These are phyloP conservation scores for Pelusios castaneus DNA, from an alignment of 2,113 vertebrate species.

Conservation along the genomic window DNA sequence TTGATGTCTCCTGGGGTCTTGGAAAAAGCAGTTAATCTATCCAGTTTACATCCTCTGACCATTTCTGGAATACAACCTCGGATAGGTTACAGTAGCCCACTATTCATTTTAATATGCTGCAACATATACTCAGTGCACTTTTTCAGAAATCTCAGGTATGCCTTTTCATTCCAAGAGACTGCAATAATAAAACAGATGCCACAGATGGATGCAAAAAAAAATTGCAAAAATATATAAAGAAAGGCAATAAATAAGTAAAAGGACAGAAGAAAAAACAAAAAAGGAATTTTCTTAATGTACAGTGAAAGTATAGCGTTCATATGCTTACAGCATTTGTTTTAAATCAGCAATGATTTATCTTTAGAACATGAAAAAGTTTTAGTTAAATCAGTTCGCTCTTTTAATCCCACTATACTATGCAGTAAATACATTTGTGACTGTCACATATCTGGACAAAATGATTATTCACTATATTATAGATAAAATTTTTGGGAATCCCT, in stretches of 20 bases:
- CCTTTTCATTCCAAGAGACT: not conserved
- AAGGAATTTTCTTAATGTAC: not conserved
- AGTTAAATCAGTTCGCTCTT: not conserved
- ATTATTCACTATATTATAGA: not conserved
- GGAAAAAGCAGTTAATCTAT: not conserved
- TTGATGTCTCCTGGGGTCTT: not conserved
- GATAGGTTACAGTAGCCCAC: not conserved
- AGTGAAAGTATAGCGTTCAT: not conserved
- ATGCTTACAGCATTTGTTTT: not conserved
- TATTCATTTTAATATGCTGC: not conserved
- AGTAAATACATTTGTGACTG: not conserved
- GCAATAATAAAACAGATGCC: not conserved
- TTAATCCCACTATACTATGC: accelerated
- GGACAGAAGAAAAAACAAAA: no score
- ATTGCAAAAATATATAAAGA: not conserved
- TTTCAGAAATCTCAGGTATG: not conserved
- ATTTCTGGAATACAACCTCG: not conserved
- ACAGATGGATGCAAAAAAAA: not conserved
- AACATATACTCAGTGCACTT: not conserved
- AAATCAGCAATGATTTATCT: not conserved
- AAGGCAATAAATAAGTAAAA: not conserved
- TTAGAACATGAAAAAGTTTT: not conserved
- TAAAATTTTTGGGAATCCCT: not conserved
- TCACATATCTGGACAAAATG: not conserved
- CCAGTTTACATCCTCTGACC: not conserved